Evolutionary conservation across 2,797 vertebrate genomes (phyloP).

Genomic region (Anolis apletophallus): DNA sequence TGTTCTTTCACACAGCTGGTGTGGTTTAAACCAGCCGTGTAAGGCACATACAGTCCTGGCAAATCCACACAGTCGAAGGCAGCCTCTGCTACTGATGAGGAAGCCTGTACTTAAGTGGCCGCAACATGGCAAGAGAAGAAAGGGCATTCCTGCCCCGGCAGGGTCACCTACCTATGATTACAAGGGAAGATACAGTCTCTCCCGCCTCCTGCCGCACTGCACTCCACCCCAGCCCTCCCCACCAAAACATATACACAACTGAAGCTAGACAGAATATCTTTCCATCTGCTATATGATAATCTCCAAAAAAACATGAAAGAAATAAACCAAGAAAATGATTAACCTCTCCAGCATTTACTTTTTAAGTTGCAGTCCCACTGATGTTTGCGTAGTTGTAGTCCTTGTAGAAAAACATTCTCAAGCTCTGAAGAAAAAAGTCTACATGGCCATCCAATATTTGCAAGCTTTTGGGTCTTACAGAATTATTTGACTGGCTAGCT

Average conservation of each 20-base stretch:
- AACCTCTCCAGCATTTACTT: too few species aligned
- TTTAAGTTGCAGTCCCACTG: too few species aligned
- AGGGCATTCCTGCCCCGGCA: slow-evolving; percentile 45
- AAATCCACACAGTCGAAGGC: slow-evolving; percentile 15
- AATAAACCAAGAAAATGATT: too few species aligned
- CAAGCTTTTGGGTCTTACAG: not conserved
- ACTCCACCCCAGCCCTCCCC: not conserved
- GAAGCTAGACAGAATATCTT: not conserved
- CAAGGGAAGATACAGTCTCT: slow-evolving; percentile 24
- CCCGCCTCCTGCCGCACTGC: not conserved
- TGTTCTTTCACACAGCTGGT: slow-evolving; percentile 22
- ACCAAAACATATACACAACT: slow-evolving; percentile 10
- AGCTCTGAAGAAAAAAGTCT: too few species aligned
- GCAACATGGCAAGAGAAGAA: slow-evolving; percentile 81
- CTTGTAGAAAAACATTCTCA: too few species aligned
- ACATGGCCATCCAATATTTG: not conserved
- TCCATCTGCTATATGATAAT: not conserved
- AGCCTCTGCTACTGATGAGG: not conserved
- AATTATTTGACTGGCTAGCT: too few species aligned
- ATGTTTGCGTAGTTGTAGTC: too few species aligned
- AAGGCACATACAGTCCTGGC: slow-evolving; percentile 17
- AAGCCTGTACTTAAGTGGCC: slow-evolving; percentile 75
- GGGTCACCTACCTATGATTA: slow-evolving; percentile 30
- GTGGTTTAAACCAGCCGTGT: slow-evolving; percentile 18
- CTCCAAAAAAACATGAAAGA: not conserved